Conservation (phyloP, 2,797 vertebrate species). For the Florisuga fusca region DNA sequence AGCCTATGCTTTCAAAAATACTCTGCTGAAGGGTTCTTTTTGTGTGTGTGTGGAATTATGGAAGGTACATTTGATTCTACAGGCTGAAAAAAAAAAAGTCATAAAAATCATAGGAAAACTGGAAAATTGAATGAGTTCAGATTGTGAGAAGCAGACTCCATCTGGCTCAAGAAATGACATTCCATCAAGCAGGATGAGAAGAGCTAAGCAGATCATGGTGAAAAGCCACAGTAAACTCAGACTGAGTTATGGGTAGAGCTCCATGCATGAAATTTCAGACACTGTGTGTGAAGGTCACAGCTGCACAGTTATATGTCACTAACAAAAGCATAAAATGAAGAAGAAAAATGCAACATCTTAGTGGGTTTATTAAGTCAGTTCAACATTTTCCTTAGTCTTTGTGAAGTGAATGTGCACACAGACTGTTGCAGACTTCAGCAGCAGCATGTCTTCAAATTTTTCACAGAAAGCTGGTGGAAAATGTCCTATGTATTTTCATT, state of each 20-base stretch:
- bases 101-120: background rate
- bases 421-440: no score
- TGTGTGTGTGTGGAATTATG: background rate
- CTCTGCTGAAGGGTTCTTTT: background rate
- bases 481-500: background rate
- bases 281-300: background rate
- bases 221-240: background rate
- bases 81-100: background rate
- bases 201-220: background rate
- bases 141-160: background rate
- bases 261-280: background rate
- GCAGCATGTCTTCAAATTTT: background rate
- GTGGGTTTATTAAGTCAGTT: background rate
- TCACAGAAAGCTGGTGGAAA: background rate
- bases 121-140: background rate
- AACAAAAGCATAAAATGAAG: background rate
- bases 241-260: fast-evolving
- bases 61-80: background rate
- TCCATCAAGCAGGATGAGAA: background rate
- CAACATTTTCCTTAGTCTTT: background rate
- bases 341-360: background rate
- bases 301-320: background rate
- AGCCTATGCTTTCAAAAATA: background rate
- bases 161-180: background rate
- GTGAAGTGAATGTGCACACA: background rate